A percentile compares a stretch with the other conserved stretches of the same genome.
Evolutionary conservation across 2,113 vertebrate species (phyloP).

Genomic region (Forbesichthys agassizii): DNA sequence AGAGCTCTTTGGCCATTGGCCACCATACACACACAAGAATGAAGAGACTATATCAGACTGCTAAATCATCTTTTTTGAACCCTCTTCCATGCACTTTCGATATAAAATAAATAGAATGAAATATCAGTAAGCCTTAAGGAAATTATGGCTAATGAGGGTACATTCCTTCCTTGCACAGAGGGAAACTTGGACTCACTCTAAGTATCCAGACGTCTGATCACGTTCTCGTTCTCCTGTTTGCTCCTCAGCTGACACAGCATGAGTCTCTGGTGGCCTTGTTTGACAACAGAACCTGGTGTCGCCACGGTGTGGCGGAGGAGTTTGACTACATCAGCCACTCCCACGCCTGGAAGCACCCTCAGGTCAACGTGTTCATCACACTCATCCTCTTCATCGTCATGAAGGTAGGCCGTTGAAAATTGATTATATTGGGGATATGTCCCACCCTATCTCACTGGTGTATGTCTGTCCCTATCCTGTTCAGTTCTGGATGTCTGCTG

Average conservation of each 20-base stretch:
- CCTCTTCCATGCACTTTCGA: too few relatives aligned
- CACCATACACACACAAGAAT: too few relatives aligned
- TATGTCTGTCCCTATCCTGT: slow-evolving; percentile 5
- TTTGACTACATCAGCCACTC: slow-evolving; percentile 85
- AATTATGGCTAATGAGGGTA: too few relatives aligned
- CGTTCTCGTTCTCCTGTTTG: background rate
- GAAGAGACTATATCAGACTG: too few relatives aligned
- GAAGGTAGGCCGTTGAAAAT: slow-evolving; percentile 81
- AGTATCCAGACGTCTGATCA: too few relatives aligned
- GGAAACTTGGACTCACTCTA: too few relatives aligned
- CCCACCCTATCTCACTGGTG: background rate
- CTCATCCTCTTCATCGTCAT: slow-evolving; percentile 95
- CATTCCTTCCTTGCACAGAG: too few relatives aligned
- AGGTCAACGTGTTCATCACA: slow-evolving; percentile 91
- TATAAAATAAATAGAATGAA: too few relatives aligned
- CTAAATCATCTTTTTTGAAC: too few relatives aligned
- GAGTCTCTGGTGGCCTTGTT: slow-evolving; percentile 94
- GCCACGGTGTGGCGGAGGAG: slow-evolving; percentile 86
- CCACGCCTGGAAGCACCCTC: slow-evolving; percentile 91
- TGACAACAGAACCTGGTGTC: slow-evolving; percentile 95
- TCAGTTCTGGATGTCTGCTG: slow-evolving; percentile 99
- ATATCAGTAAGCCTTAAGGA: too few relatives aligned
- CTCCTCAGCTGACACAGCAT: slow-evolving; percentile 90
- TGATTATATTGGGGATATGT: background rate
- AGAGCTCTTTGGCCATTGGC: too few relatives aligned